A percentile compares a stretch with the other conserved stretches of the same genome.
Conservation (phyloP, 2,113 vertebrate genomes). For the Shinisaurus crocodilurus region DNA sequence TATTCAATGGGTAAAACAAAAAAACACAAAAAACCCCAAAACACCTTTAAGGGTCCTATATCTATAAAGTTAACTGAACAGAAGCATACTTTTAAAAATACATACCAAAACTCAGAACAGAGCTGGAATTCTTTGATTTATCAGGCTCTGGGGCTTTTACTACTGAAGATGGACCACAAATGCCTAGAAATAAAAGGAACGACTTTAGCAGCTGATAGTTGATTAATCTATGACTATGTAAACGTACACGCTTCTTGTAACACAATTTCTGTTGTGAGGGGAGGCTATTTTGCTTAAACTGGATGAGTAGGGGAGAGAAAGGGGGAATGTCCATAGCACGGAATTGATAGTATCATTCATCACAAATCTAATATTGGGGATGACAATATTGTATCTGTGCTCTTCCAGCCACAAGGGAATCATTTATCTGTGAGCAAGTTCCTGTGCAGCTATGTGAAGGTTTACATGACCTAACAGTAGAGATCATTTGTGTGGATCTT, state of each 20-base stretch:
- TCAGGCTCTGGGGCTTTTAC: conserved; percentile 64
- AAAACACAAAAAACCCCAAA: no score
- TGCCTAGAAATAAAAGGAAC: conserved; percentile 64
- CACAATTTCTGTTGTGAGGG: accelerated
- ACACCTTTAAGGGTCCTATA: not conserved
- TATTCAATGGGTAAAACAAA: not conserved
- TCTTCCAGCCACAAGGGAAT: not conserved
- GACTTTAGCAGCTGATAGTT: not conserved
- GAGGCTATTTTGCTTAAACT: accelerated
- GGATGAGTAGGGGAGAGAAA: not conserved
- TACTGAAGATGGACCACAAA: conserved; percentile 65
- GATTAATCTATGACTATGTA: accelerated
- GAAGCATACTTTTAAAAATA: not conserved
- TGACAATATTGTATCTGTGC: no score
- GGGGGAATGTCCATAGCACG: not conserved
- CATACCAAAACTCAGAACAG: conserved; percentile 80
- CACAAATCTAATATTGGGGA: not conserved
- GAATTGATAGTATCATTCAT: not conserved
- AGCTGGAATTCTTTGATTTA: conserved; percentile 50
- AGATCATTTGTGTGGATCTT: not conserved
- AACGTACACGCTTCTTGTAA: not conserved
- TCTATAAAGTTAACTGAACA: not conserved
- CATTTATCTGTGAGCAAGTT: not conserved
- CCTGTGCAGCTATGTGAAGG: not conserved
- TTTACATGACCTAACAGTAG: not conserved